Evolutionary conservation across 2,888 invertebrate genomes (phyloP), one percentile per base, ranked within the genome.

Genomic region (Platycnemis pennipes): DNA sequence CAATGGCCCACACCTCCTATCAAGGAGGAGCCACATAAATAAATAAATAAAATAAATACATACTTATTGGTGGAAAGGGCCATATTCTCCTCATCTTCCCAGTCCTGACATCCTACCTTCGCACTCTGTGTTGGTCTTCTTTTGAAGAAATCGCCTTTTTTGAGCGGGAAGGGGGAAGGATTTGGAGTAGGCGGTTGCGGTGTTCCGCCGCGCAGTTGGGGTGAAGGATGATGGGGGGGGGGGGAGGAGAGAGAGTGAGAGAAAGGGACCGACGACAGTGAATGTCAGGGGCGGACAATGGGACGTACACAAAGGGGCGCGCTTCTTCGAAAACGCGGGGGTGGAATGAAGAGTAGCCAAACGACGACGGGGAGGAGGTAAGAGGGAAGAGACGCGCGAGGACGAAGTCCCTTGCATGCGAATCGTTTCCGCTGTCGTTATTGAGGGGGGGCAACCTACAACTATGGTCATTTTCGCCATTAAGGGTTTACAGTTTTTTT

Each of bases 61-160:
- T 44, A 2, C 22, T 26, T 45, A 26, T 11, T 19, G 13, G 19
- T 16, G 11, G 45, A 88, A 46, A 88, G 45, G 11, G 19, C 45
- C 45, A n/a, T 45, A 87, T 87, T 87, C 87, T 37, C 42, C 87
- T 37, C 44, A 11, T 0, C 87, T 37, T 42, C 87, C 44, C 16
- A 16, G 11, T 49, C 49, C 49, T 19, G 49, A 49, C 49, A 49
- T 49, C 49, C 49, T 19, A 49, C 19, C 49, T 49, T 16, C 49
- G 49, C 11, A 22, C n/a, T 77, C 88, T 45, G 44, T 45, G n/a
- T n/a, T n/a, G n/a, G n/a, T 88, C 26, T n/a, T 45, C 88, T 88
- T 88, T 88, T 46, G 88, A 88, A 45, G 88, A 88, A 88, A 88
- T 88, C 46, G 45, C 88, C 88, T 88, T 88, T 88, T 88, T 45